Percentiles rank a stretch among this genome's conserved stretches.
Conservation (phyloP, 2,888 invertebrate species). For the Dryocosmus kuriphilus region DNA sequence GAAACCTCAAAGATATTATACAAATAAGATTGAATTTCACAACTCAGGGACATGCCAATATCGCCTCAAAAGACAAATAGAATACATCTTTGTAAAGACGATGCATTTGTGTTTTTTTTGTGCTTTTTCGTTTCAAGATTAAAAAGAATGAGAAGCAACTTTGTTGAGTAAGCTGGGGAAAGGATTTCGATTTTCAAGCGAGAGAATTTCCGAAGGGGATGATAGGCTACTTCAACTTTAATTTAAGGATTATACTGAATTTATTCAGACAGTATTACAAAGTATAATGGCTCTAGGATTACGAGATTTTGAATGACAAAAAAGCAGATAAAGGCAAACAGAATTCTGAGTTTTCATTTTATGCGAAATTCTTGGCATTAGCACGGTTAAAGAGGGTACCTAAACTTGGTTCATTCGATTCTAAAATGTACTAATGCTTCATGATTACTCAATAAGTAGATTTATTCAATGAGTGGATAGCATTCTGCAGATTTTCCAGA, state of each 20-base stretch:
- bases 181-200: background rate
- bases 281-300: background rate
- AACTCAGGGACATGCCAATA: background rate
- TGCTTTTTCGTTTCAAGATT: background rate
- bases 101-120: too few relatives aligned
- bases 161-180: background rate
- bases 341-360: background rate
- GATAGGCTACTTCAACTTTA: background rate
- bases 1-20: background rate
- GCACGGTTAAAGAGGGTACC: background rate
- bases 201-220: background rate
- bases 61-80: background rate
- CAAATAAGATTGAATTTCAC: background rate
- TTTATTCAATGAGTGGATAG: background rate
- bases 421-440: background rate
- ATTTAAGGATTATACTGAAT: conserved; percentile 10
- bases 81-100: too few relatives aligned
- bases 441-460: background rate
- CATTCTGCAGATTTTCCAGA: too few relatives aligned
- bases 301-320: background rate
- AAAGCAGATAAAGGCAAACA: background rate
- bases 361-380: background rate
- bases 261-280: background rate
- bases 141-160: background rate
- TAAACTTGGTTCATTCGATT: background rate